phyloP scores from a whole-genome alignment of 1,140 invertebrate genomes.

The Halotydeus destructor region DNA sequence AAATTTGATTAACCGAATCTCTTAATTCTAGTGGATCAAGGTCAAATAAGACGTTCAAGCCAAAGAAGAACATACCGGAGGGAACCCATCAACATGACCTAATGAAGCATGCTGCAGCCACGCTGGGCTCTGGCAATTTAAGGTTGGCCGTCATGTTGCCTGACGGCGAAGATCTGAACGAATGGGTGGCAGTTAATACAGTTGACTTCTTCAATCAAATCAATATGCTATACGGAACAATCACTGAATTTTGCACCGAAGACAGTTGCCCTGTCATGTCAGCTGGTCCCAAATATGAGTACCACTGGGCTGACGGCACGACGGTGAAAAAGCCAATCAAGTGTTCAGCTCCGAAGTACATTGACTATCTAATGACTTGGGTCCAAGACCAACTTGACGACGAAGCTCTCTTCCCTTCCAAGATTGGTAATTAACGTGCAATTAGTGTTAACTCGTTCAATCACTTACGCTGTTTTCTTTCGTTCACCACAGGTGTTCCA shows the following conservation, averaged over 20 bases:
- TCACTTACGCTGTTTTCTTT: neutral
- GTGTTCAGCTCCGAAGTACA: constrained; percentile 97
- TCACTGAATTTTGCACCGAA: constrained; percentile 97
- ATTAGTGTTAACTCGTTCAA: constrained; percentile 15
- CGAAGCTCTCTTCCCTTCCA: constrained; percentile 92
- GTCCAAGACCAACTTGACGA: constrained; percentile 98
- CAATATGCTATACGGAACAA: constrained; percentile 98
- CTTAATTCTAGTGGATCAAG: constrained; percentile 39
- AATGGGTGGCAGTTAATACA: constrained; percentile 57
- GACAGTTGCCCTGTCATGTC: constrained; percentile 93
- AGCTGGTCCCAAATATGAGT: constrained; percentile 91
- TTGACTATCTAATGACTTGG: constrained; percentile 99
- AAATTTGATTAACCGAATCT: constrained; percentile 1
- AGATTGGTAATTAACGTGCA: constrained; percentile 54
- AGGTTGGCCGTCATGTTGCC: constrained; percentile 85
- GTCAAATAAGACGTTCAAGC: constrained; percentile 91
- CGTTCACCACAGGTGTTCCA: constrained; percentile 51
- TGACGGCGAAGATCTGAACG: constrained; percentile 96
- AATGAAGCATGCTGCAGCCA: constrained; percentile 97
- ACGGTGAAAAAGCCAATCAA: constrained; percentile 98
- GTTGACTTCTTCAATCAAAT: constrained; percentile 99
- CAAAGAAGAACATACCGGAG: constrained; percentile 97
- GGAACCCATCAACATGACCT: constrained; percentile 96
- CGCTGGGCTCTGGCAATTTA: constrained; percentile 88
- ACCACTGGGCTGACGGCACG: constrained; percentile 97